A percentile compares a stretch with the other conserved stretches of the same genome.
Evolutionary conservation across 2,113 vertebrate genomes (phyloP).

Genomic region (Balaeniceps rex): DNA sequence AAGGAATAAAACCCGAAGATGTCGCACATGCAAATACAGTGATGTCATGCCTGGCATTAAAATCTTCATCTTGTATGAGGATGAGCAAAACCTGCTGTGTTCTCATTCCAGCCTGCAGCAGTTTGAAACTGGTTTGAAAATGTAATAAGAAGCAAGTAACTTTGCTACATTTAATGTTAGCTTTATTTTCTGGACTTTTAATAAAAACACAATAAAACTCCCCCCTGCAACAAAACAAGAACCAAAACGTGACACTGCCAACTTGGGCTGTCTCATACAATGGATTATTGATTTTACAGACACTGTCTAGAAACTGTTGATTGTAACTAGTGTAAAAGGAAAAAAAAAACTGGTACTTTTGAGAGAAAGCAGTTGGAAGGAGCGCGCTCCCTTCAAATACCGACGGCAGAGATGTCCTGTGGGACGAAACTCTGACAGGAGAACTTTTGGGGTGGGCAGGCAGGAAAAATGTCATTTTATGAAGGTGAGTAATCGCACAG

Average conservation of each 20-base stretch:
- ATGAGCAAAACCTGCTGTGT: conserved; percentile 27
- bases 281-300: background rate
- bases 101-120: background rate
- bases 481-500: background rate
- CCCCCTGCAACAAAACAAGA: background rate
- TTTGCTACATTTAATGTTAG: background rate
- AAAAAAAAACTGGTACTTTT: background rate
- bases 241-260: rapidly evolving
- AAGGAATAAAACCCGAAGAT: background rate
- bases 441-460: background rate
- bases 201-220: background rate
- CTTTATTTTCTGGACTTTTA: background rate
- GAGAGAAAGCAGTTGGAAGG: rapidly evolving
- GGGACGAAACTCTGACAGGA: background rate
- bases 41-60: conserved; percentile 47
- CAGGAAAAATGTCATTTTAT: background rate
- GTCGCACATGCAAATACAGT: background rate
- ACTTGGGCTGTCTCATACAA: background rate
- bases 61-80: background rate
- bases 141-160: background rate
- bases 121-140: background rate
- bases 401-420: background rate
- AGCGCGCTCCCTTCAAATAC: background rate
- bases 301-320: background rate
- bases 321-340: background rate